phyloP scores from a whole-genome alignment of 2,797 vertebrate species.

The Cercopithecus hamlyni region DNA sequence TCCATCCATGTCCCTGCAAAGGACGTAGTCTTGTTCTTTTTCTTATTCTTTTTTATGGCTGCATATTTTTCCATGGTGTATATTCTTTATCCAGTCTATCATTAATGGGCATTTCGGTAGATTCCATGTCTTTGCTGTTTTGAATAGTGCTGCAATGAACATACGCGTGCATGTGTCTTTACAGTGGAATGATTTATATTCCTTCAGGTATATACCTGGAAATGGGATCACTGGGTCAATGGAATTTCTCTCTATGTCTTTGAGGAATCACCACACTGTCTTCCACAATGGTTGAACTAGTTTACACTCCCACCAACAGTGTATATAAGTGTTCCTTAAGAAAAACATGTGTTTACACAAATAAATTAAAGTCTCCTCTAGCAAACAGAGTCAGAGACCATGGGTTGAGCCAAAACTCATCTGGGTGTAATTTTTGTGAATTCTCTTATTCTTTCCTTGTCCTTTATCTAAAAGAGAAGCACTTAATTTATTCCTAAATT shows the following conservation, averaged over 20 bases:
- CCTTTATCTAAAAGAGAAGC: not conserved
- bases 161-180: not conserved
- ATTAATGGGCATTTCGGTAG: not conserved
- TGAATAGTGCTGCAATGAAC: not conserved
- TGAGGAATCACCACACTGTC: not conserved
- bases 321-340: not conserved
- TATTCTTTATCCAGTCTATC: not conserved
- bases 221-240: not conserved
- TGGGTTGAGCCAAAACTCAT: not conserved
- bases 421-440: not conserved
- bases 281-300: not conserved
- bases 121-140: not conserved
- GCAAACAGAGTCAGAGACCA: rapidly evolving
- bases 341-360: not conserved
- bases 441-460: not conserved
- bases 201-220: not conserved
- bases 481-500: not conserved
- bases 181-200: not conserved
- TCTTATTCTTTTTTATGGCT: not conserved
- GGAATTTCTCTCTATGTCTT: not conserved
- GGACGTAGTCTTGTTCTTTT: not conserved
- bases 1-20: not conserved
- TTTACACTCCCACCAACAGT: not conserved
- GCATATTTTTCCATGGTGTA: not conserved
- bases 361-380: not conserved